Evolutionary conservation across 1,140 invertebrate species (phyloP).

Genomic region (Dreissena rostriformis): DNA sequence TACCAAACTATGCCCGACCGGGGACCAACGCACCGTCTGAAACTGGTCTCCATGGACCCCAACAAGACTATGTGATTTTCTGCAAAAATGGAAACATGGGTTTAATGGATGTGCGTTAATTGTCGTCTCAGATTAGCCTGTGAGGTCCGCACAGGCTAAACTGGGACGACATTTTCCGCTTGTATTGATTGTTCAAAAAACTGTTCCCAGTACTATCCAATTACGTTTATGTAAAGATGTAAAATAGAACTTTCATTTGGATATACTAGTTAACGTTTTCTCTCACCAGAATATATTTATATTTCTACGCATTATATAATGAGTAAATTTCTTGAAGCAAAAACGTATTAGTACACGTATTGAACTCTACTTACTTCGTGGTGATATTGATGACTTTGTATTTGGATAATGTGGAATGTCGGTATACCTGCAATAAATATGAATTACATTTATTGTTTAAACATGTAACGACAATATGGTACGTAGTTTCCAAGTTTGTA

Average conservation of each 20-base stretch:
- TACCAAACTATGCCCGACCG: slow-evolving; percentile 83
- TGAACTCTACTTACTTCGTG: slow-evolving; percentile 85
- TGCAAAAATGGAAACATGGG: too few species aligned
- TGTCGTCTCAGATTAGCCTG: too few species aligned
- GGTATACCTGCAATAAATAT: slow-evolving; percentile 84
- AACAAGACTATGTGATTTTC: slow-evolving; percentile 70
- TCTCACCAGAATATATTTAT: neutral
- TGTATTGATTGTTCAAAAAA: too few species aligned
- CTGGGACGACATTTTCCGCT: too few species aligned
- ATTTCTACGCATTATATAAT: neutral
- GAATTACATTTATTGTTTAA: too few species aligned
- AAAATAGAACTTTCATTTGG: too few species aligned
- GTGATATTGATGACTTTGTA: slow-evolving; percentile 90
- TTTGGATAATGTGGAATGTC: slow-evolving; percentile 90
- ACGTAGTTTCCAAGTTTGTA: neutral
- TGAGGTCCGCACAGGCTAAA: too few species aligned
- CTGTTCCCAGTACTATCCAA: too few species aligned
- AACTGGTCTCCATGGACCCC: slow-evolving; percentile 62
- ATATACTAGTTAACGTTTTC: too few species aligned
- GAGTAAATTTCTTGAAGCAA: neutral
- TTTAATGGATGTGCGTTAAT: too few species aligned
- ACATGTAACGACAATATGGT: neutral
- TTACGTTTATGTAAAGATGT: too few species aligned
- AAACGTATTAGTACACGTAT: too few species aligned
- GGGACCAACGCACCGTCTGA: slow-evolving; percentile 87